phyloP scores from a whole-genome alignment of 2,888 invertebrate species.

The Saturnia japonica region DNA sequence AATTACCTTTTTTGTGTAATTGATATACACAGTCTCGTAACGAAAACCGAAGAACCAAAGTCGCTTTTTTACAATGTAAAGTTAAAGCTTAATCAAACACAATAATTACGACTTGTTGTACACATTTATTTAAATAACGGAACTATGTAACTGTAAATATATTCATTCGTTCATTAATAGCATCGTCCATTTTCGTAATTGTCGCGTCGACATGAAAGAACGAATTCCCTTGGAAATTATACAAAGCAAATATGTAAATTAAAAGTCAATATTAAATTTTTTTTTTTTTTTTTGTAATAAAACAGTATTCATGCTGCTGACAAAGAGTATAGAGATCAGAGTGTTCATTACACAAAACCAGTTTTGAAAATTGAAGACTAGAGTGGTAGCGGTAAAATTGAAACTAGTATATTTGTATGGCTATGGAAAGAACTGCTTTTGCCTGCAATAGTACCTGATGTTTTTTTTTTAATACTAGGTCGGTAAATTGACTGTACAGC shows the following conservation, averaged over 20 bases:
- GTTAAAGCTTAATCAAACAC: too few relatives aligned
- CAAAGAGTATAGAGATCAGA: background rate
- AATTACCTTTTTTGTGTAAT: too few relatives aligned
- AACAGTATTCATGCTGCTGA: background rate
- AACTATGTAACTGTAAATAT: background rate
- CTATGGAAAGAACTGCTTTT: background rate
- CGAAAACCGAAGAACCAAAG: too few relatives aligned
- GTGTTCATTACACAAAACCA: background rate
- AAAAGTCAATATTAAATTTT: conserved; percentile 8
- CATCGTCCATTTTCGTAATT: background rate
- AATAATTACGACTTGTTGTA: too few relatives aligned
- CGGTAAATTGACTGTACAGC: too few relatives aligned
- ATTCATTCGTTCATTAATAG: background rate
- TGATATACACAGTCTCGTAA: too few relatives aligned
- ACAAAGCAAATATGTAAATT: conserved; percentile 9
- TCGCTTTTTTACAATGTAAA: too few relatives aligned
- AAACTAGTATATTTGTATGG: background rate
- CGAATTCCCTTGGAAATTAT: background rate
- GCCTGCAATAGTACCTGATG: too few relatives aligned
- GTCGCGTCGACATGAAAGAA: background rate
- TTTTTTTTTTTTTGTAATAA: background rate
- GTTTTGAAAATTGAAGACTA: background rate
- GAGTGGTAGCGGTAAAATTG: background rate
- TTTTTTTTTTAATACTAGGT: too few relatives aligned
- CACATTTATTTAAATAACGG: too few relatives aligned